Evolutionary conservation across 2,113 vertebrate species (phyloP).

Genomic region (Trematomus loennbergii): DNA sequence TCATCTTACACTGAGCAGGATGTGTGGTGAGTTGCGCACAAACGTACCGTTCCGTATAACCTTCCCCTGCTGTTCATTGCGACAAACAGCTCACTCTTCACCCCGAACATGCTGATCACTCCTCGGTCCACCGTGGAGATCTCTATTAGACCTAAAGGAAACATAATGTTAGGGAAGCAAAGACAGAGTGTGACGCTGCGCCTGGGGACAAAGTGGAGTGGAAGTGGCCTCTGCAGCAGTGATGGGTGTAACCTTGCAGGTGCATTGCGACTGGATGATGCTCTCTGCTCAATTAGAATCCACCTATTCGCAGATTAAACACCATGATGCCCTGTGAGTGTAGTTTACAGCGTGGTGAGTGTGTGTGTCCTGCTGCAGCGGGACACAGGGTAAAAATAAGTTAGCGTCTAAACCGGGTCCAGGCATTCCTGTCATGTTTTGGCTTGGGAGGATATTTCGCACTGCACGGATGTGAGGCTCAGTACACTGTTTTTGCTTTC

Average conservation of each 20-base stretch:
- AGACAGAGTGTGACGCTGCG: conserved; percentile 39
- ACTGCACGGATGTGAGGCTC: conserved; percentile 76
- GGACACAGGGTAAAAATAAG: conserved; percentile 85
- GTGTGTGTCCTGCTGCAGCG: conserved; percentile 70
- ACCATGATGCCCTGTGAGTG: conserved; percentile 1
- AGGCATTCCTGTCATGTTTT: conserved; percentile 81
- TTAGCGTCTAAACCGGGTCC: conserved; percentile 80
- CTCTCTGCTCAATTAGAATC: conserved; percentile 51
- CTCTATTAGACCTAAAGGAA: conserved; percentile 89
- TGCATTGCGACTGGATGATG: conserved; percentile 80
- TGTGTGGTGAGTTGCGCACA: conserved; percentile 63
- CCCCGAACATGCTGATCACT: conserved; percentile 93
- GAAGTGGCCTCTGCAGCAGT: conserved; percentile 68
- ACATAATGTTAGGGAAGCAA: conserved; percentile 46
- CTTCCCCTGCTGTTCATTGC: conserved; percentile 95
- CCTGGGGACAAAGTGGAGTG: conserved; percentile 54
- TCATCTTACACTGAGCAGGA: conserved; percentile 62
- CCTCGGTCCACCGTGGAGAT: conserved; percentile 96
- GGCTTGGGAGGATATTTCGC: conserved; percentile 70
- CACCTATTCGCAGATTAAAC: conserved; percentile 32
- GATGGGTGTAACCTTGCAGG: conserved; percentile 84
- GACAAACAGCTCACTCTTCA: conserved; percentile 91
- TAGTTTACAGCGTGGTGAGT: conserved; percentile 53
- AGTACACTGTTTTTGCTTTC: conserved; percentile 75
- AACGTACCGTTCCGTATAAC: conserved; percentile 92